A percentile compares a stretch with the other conserved stretches of the same genome.
phyloP scores from a whole-genome alignment of 2,888 invertebrate species.

The Prostheceraeus crozeri region DNA sequence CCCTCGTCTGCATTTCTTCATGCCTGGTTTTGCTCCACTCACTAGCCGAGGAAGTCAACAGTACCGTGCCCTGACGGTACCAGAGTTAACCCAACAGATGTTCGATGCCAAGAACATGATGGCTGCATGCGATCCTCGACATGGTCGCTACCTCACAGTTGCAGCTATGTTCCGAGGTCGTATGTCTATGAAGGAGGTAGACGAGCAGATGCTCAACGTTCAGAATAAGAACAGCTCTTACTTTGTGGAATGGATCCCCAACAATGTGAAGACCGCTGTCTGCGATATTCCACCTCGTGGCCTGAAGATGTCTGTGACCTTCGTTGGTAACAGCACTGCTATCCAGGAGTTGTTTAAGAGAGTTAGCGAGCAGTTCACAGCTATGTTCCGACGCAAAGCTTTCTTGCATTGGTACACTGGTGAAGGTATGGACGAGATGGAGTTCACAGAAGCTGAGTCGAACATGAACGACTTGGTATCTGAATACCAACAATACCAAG shows the following conservation, averaged over 20 bases:
- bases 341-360: slow-evolving; percentile 43
- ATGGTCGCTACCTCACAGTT: slow-evolving; percentile 36
- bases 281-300: slow-evolving; percentile 82
- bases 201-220: slow-evolving; percentile 79
- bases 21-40: slow-evolving; percentile 39
- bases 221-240: slow-evolving; percentile 80
- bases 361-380: slow-evolving; percentile 42
- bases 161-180: slow-evolving; percentile 34
- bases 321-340: slow-evolving; percentile 61
- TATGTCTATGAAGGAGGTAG: slow-evolving; percentile 40
- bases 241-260: slow-evolving; percentile 79
- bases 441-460: slow-evolving; percentile 36
- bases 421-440: slow-evolving; percentile 37
- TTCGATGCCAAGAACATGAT: slow-evolving; percentile 38
- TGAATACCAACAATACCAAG: slow-evolving; percentile 35
- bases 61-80: slow-evolving; percentile 32
- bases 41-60: slow-evolving; percentile 32
- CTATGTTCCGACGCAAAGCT: slow-evolving; percentile 65
- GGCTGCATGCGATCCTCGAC: slow-evolving; percentile 38
- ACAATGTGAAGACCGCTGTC: slow-evolving; percentile 76
- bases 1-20: slow-evolving; percentile 38
- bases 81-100: slow-evolving; percentile 39
- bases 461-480: slow-evolving; percentile 33
- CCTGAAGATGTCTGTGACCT: slow-evolving; percentile 77
- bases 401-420: slow-evolving; percentile 37